A percentile compares a stretch with the other conserved stretches of the same genome.
Conservation (phyloP, 2,888 invertebrate genomes). For the Drosophila borealis region DNA sequence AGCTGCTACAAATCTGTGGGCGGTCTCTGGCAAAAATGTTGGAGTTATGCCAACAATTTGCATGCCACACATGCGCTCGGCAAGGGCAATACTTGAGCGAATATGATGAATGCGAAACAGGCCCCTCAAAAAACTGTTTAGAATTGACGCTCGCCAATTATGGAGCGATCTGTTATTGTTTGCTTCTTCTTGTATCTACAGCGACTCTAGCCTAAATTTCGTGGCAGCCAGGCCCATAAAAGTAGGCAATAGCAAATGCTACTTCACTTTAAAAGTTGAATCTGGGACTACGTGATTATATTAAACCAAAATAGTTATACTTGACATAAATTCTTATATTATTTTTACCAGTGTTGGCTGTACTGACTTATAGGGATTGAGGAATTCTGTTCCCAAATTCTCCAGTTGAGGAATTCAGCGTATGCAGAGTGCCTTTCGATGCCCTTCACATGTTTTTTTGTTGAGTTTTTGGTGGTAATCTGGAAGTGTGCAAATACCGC, state of each 20-base stretch:
- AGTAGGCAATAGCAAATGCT: conserved; percentile 39
- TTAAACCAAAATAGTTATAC: no score
- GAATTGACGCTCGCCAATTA: not conserved
- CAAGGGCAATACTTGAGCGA: conserved; percentile 35
- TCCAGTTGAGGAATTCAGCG: no score
- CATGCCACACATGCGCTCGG: conserved; percentile 21
- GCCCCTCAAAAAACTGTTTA: conserved; percentile 13
- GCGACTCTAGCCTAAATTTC: not conserved
- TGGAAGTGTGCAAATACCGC: no score
- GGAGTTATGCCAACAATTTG: conserved; percentile 41
- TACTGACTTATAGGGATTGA: no score
- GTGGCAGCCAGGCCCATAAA: conserved; percentile 7
- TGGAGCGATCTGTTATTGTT: not conserved
- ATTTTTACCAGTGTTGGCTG: no score
- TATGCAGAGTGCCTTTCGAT: no score
- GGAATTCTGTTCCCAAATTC: no score
- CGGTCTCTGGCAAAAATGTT: conserved; percentile 36
- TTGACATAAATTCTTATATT: no score
- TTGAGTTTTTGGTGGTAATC: no score
- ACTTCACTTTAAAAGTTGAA: not conserved
- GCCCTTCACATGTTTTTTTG: no score
- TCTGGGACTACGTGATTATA: not conserved
- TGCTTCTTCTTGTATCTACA: no score
- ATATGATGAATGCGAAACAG: conserved; percentile 32
- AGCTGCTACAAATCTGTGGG: conserved; percentile 44